Percentiles rank a stretch among this genome's conserved stretches.
Conservation (phyloP, 2,888 invertebrate genomes). For the Ellobium chinense region DNA sequence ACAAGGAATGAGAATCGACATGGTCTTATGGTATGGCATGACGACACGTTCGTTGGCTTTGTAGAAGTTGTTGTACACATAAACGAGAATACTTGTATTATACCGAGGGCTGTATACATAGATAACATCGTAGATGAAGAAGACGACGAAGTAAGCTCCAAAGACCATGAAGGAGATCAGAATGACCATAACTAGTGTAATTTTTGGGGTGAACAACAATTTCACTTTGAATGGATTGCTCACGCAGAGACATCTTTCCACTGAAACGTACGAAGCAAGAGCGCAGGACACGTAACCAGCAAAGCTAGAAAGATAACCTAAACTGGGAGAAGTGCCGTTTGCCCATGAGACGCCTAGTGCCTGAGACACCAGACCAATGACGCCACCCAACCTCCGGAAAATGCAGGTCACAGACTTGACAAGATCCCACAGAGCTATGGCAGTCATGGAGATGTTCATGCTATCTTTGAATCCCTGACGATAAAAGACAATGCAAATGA, state of each 20-base stretch:
- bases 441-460: constrained; percentile 30
- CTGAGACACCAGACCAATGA: background rate
- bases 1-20: too few relatives aligned
- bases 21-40: constrained; percentile 10
- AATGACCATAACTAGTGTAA: constrained; percentile 16
- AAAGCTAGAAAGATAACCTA: background rate
- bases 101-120: too few relatives aligned
- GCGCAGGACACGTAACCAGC: constrained; percentile 13
- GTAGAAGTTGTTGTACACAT: constrained; percentile 2
- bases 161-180: constrained; percentile 7
- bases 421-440: constrained; percentile 28
- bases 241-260: constrained; percentile 26
- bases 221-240: constrained; percentile 18
- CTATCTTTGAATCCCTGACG: too few relatives aligned
- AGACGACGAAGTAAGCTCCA: constrained; percentile 5
- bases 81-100: background rate
- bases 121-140: too few relatives aligned
- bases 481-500: constrained; percentile 37
- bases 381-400: background rate
- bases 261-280: constrained; percentile 20
- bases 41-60: background rate
- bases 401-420: background rate
- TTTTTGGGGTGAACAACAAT: background rate
- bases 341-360: constrained; percentile 4
- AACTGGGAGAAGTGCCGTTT: constrained; percentile 3